Conservation (phyloP, 2,888 invertebrate species). For the Campopleginae sp. region DNA sequence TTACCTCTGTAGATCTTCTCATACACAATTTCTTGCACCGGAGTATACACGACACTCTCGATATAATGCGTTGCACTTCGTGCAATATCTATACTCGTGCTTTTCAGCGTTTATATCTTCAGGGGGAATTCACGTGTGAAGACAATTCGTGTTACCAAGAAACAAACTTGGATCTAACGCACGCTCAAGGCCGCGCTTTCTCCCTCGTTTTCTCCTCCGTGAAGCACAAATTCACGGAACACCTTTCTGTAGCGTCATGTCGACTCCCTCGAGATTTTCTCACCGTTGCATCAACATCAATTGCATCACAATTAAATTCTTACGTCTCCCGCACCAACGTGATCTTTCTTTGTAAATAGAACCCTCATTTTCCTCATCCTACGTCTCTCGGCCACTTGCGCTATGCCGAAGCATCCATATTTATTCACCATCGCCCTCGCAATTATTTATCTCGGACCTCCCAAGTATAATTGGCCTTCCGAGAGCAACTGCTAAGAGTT, state of each 20-base stretch:
- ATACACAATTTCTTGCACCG: slow-evolving; percentile 39
- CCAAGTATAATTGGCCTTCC: slow-evolving; percentile 49
- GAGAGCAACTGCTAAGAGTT: slow-evolving; percentile 21
- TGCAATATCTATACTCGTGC: slow-evolving; percentile 27
- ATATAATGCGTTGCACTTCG: slow-evolving; percentile 24
- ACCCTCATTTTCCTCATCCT: background rate
- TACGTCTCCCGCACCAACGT: slow-evolving; percentile 10
- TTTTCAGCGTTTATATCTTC: slow-evolving; percentile 45
- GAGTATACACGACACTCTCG: slow-evolving; percentile 3
- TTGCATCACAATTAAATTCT: background rate
- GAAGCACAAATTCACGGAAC: background rate
- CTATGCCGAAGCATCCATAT: background rate
- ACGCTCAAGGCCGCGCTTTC: slow-evolving; percentile 48
- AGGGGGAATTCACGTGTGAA: slow-evolving; percentile 35
- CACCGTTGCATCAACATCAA: background rate
- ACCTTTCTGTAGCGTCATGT: background rate
- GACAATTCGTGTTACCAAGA: slow-evolving; percentile 47
- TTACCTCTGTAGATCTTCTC: slow-evolving; percentile 45
- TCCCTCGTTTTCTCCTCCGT: slow-evolving; percentile 15
- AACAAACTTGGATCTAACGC: slow-evolving; percentile 58
- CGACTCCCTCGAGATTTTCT: background rate
- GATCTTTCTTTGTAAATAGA: background rate
- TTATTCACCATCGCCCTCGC: slow-evolving; percentile 29
- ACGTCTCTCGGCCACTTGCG: background rate
- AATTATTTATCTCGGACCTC: slow-evolving; percentile 47